Base-by-base conservation (phyloP, 2,797 vertebrate species). In the Acipenser transmontanus region DNA sequence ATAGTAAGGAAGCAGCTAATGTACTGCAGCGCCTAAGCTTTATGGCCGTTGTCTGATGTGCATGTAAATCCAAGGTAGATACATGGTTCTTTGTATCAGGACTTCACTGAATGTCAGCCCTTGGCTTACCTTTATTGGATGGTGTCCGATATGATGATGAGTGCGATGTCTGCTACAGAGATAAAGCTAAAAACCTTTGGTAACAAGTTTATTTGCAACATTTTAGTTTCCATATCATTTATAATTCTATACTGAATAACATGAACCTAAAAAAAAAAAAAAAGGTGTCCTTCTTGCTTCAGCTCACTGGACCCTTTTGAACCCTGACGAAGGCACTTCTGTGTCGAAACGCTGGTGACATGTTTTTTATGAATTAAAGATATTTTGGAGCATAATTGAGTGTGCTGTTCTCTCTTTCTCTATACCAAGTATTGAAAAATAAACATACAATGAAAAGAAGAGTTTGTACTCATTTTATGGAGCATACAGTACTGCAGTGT, bases 1-100 rank as follows among this genome's bases (percentile, higher is more conserved):
- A 59, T 10, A 13, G 9, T 2, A 6, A 14, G 7, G 48, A 71
- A 59, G 49, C 73, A 34, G 34, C 34, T 34, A 34, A 34, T 69
- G 69, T 67, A 61, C 71, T 67, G 57, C 64, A 70, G 9, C 60
- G 8, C 50, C 48, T 51, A 17, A 7, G 63, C 59, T 67, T 49
- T 12, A 65, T 61, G 13, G 49, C 64, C 51, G 63, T 11, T 34
- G 59, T 62, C 59, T 59, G 67, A 47, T 76, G 62, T 73, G 12
- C 9, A 57, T 57, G 9, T 57, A 5, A 13, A 57, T n/a, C 9
- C 54, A 57, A 34, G 34, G 34, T 13, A 57, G 34, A 34, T 34
- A 9, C 12, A 8, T 57, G 13, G 54, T 57, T 11, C 14, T 11
- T n/a, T 11, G 9, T 11, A 2, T 13, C 54, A n/a, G 54, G 6